Base-by-base conservation (phyloP, 2,113 vertebrate genomes). In the Trogon surrucura region DNA sequence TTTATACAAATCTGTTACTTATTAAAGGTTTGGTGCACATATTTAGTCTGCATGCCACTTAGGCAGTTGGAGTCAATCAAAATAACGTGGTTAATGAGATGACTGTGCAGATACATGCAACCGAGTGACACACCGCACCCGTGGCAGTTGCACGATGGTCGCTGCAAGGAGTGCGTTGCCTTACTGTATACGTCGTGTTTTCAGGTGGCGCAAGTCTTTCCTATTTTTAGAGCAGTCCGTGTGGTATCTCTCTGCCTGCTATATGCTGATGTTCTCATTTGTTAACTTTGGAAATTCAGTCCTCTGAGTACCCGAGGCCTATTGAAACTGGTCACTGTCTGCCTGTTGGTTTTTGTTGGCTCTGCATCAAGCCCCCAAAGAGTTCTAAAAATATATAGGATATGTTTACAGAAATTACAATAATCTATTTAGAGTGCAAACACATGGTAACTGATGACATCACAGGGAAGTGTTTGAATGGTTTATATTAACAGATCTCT, bases 341-440 rank as follows among this genome's bases (percentile, higher is more conserved):
- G 72, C 57, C 72, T 1, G 0, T 25, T 12, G 5, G 61, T 57
- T 95, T 92, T 71, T 78, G 22, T 61, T 96, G 93, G 93, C 85
- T 75, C 57, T 84, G 56, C 32, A 86, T 88, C 85, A 94, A 90
- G 34, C 29, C 50, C 10, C 36, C 27, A 79, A 21, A 90, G 61
- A 93, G 88, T 89, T 93, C 95, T 96, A 96, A 94, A 97, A 94
- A 95, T 95, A 81, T 56, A 30, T 70, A 34, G 29, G 34, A 60
- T 88, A 61, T 75, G 44, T 89, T 96, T 96, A 95, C 86, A 89
- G 94, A 96, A 94, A 94, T 91, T 91, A 71, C 80, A 93, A 54
- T 81, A 70, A 89, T 81, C 72, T 95, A 82, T 97, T 96, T 96
- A 85, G 91, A 95, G 57, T 94, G 36, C 73, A 96, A 96, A 93